Percentiles rank a stretch among this genome's conserved stretches.
These are phyloP conservation scores for Periparus ater DNA, from an alignment of 2,797 vertebrate genomes.

Conservation along the genomic window DNA sequence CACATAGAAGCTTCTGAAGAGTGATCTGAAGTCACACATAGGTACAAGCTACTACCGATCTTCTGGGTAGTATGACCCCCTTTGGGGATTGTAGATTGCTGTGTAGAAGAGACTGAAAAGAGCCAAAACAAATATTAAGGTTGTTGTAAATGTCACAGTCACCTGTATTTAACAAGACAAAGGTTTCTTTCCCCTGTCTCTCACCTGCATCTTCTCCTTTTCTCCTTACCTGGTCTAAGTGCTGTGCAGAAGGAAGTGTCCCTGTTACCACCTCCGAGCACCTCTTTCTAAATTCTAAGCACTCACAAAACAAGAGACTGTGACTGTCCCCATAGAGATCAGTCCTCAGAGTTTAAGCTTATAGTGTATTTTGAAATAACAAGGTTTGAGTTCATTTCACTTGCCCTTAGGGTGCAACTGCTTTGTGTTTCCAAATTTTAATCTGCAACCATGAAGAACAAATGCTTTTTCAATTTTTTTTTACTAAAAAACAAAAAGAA, in stretches of 20 bases:
- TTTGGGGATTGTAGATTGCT: not conserved
- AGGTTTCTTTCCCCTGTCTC: not conserved
- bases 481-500: not conserved
- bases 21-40: not conserved
- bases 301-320: not conserved
- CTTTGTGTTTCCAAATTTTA: constrained; percentile 3
- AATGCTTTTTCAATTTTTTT: not conserved
- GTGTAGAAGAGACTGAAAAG: not conserved
- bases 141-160: not conserved
- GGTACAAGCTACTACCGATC: not conserved
- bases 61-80: not conserved
- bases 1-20: not conserved
- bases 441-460: not conserved
- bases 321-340: not conserved
- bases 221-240: not conserved
- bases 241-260: not conserved
- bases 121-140: not conserved
- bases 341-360: not conserved
- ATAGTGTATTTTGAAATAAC: not conserved
- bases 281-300: not conserved
- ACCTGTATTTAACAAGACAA: not conserved
- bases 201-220: not conserved
- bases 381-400: constrained; percentile 21
- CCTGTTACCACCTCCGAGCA: not conserved
- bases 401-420: constrained; percentile 6